Base-by-base conservation (phyloP, 2,888 invertebrate species). In the Diogma glabrata region DNA sequence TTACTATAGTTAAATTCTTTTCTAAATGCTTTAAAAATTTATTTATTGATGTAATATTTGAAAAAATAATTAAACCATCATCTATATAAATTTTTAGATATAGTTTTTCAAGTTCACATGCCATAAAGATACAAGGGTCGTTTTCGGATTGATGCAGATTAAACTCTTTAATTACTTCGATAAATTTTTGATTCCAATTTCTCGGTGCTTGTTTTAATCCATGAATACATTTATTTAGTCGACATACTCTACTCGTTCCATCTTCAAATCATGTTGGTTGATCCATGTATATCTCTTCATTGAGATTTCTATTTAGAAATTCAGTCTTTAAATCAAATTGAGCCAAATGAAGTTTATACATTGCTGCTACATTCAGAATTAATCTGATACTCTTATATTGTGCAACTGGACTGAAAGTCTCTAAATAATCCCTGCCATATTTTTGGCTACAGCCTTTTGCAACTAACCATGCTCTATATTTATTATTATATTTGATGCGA, bases 121-220 rank as follows among this genome's bases (percentile, higher is more conserved):
- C 33, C 6, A 33, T 33, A 33, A 33, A 33, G n/a, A 46, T 26
- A 22, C 47, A 23, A 10, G 47, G 26, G 28, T 48, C 23, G 19
- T 14, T 28, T 33, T 33, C 20, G 4, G 48, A 23, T 28, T 48
- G 28, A 10, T 17, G n/a, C n/a, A 48, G 12, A 19, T 23, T 28
- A n/a, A 49, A 20, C 2, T 23, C 6, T 43, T 16, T 22, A 10
- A 52, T 30, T 9, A 24, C 19, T 7, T 23, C 19, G n/a, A 53
- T 33, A 10, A 53, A 48, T 50, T 33, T 45, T 2, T 17, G n/a
- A 38, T 40, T 24, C 4, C 19, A 40, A 19, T 19, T 19, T 19
- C 3, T 20, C 40, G 23, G 47, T n/a, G 36, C 36, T 4, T 36
- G 36, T 16, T 36, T 12, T 16, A 33, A 16, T 33, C 33, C 33